Base-by-base conservation (phyloP, 2,113 vertebrate genomes). In the Gymnarchus niloticus region DNA sequence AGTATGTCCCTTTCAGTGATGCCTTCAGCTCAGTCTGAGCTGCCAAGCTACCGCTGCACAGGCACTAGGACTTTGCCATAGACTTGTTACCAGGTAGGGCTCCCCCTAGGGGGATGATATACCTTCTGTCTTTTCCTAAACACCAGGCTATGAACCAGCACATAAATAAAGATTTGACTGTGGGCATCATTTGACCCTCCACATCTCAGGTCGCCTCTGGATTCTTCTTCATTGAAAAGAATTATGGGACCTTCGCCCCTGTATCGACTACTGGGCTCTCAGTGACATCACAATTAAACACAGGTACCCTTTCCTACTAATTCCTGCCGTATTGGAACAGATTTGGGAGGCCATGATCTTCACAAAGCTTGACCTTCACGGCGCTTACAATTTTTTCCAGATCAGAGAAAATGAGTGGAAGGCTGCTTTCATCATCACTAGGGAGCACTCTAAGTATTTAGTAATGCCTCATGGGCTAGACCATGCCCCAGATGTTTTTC, bases 171-270 rank as follows among this genome's bases (percentile, higher is more conserved):
- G 76, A n/a, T 12, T 17, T 87, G 6, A 37, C 21, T 7, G 28
- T 54, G 9, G 78, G 59, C 0, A 85, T 81, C 7, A 82, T 87
- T 6, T 9, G 37, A 1, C 49, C 77, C 4, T 87, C 77, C 23
- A 83, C 48, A 3, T 83, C 83, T 9, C 57, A 52, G 1, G 57
- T 78, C 1, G 56, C 33, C 0, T n/a, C n/a, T n/a, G n/a, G n/a
- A n/a, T n/a, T n/a, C n/a, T 87, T 87, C n/a, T 86, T 83, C 2
- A 33, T 84, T 1, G 10, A 6, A 1, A 77, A 86, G 17, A 86
- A 59, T 1, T 61, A 84, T 19, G 65, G n/a, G 17, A 23, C 3
- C 48, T 83, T 5, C 0, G 61, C 4, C 6, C 81, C 33, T 78
- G 82, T 21, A 84, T 77, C n/a, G 86, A 87, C 28, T 87, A 78